phyloP scores from a whole-genome alignment of 2,113 vertebrate genomes.

The Gopherus flavomarginatus region DNA sequence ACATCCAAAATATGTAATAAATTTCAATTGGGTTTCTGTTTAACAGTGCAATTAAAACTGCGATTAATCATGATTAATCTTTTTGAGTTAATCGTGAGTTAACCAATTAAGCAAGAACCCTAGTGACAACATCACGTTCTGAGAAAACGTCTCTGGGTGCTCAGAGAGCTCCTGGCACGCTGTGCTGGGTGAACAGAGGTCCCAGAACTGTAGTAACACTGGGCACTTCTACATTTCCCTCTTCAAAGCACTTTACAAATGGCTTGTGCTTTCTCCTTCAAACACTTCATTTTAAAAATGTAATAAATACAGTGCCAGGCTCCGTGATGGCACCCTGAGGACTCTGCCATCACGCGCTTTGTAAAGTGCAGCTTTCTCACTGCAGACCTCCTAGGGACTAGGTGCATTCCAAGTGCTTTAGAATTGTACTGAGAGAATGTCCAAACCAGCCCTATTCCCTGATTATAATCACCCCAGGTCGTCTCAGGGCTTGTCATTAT shows the following conservation, averaged over 20 bases:
- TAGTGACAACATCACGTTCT: neutral
- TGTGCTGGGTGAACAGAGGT: neutral
- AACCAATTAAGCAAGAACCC: too few relatives aligned
- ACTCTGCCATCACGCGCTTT: neutral
- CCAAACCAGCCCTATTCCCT: fast-evolving
- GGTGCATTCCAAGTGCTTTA: neutral
- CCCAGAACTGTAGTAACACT: neutral
- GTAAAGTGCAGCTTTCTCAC: fast-evolving
- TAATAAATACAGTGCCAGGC: fast-evolving
- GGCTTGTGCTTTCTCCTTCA: neutral
- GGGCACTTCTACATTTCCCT: neutral
- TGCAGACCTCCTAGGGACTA: fast-evolving
- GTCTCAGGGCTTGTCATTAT: neutral
- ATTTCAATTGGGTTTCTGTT: too few relatives aligned
- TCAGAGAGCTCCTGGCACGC: neutral
- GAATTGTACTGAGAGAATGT: neutral
- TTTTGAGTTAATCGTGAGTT: too few relatives aligned
- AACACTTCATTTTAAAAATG: neutral
- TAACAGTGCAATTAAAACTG: too few relatives aligned
- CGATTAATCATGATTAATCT: too few relatives aligned
- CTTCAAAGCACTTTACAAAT: neutral
- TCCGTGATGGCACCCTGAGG: neutral
- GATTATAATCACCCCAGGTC: fast-evolving
- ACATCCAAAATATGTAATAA: too few relatives aligned
- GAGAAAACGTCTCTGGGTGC: neutral